Percentiles rank a stretch among this genome's conserved stretches.
phyloP scores from a whole-genome alignment of 2,797 vertebrate genomes.

The Malacoctenus gilli region DNA sequence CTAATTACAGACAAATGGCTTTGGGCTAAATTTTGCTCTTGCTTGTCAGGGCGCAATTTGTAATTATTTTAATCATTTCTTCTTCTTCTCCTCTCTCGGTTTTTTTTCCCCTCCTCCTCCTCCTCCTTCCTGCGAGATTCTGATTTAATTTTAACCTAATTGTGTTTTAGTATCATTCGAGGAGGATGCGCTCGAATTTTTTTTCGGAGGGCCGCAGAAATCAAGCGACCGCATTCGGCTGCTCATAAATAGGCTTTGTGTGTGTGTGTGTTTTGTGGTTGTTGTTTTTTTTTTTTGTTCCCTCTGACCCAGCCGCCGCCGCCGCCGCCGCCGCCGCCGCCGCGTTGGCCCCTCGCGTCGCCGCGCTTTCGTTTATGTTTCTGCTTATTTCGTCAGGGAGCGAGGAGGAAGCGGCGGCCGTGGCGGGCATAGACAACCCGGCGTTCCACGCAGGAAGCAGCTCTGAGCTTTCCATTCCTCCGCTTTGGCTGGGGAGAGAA shows the following conservation, averaged over 20 bases:
- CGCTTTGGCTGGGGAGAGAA: constrained; percentile 83
- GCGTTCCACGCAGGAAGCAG: constrained; percentile 84
- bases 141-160: constrained; percentile 99
- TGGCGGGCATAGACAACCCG: constrained; percentile 87
- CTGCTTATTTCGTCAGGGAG: constrained; percentile 76
- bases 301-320: constrained; percentile 63
- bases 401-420: constrained; percentile 75
- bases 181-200: constrained; percentile 89
- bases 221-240: constrained; percentile 82
- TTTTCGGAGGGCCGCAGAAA: constrained; percentile 81
- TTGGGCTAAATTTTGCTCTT: constrained; percentile 99
- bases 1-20: constrained; percentile 99
- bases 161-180: constrained; percentile 97
- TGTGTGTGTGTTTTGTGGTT: constrained; percentile 44
- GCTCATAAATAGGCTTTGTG: constrained; percentile 81
- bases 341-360: constrained; percentile 38
- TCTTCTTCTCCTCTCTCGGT: constrained; percentile 54
- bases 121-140: constrained; percentile 85
- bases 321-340: constrained; percentile 50
- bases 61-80: constrained; percentile 99
- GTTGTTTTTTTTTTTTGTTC: constrained; percentile 63
- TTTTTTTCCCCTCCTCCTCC: constrained; percentile 81
- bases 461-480: constrained; percentile 82
- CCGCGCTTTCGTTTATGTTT: constrained; percentile 52
- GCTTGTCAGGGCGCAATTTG: constrained; percentile 99